A percentile compares a stretch with the other conserved stretches of the same genome.
phyloP scores from a whole-genome alignment of 2,888 invertebrate genomes.

The Lasioglossum vierecki region DNA sequence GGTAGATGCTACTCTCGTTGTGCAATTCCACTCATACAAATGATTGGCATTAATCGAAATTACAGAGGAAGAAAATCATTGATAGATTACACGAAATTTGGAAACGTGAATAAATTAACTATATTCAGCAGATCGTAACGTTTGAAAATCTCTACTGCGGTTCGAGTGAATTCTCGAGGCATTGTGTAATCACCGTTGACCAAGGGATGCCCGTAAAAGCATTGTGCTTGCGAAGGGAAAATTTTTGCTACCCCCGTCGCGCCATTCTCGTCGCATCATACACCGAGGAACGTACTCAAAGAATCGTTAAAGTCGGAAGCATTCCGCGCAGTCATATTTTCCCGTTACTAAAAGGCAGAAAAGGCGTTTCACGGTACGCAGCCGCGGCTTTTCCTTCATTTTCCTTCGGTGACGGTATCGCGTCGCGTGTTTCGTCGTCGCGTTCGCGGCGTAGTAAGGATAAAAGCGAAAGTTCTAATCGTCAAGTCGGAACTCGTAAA shows the following conservation, averaged over 20 bases:
- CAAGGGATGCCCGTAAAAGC: background rate
- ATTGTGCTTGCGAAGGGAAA: background rate
- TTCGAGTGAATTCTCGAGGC: background rate
- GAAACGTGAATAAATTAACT: background rate
- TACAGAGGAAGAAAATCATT: background rate
- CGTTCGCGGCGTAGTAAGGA: background rate
- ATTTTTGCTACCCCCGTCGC: background rate
- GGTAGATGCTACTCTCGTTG: too few species aligned
- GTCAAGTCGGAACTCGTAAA: conserved; percentile 2
- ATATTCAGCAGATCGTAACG: background rate
- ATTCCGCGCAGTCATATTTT: background rate
- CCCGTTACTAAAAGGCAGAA: conserved; percentile 3
- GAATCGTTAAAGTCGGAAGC: conserved; percentile 6
- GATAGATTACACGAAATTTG: too few species aligned
- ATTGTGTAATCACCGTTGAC: background rate
- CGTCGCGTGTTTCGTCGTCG: background rate
- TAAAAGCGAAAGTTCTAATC: conserved; percentile 35
- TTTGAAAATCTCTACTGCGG: background rate
- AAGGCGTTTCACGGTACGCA: background rate
- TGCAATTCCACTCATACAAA: too few species aligned
- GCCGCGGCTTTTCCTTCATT: background rate
- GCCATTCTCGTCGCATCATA: background rate
- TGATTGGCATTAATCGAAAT: background rate
- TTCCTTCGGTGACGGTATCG: background rate
- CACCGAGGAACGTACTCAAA: background rate